Base-by-base conservation (phyloP, 2,113 vertebrate genomes). In the Thymallus thymallus region DNA sequence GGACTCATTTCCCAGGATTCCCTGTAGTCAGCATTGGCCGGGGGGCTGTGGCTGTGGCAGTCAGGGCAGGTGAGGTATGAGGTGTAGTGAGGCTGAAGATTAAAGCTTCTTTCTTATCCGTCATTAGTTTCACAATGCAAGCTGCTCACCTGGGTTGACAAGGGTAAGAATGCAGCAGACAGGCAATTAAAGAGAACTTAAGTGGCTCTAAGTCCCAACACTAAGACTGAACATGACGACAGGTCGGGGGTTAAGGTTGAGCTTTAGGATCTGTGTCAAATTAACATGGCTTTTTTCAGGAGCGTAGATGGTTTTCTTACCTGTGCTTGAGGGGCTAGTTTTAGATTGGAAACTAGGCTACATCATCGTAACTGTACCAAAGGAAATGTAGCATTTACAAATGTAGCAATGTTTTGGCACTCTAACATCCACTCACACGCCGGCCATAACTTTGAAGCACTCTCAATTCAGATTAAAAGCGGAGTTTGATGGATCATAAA, bases 151-250 rank as follows among this genome's bases (percentile, higher is more conserved):
- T 68, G 68, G 41, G 56, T 29, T 30, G 61, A 66, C 64, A 69
- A 56, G 68, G 62, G 56, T 35, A 73, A 77, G 78, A 79, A 80
- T 80, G 75, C 72, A 58, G 67, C 64, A 32, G 82, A 82, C 69
- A 68, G 75, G 55, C 30, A 46, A 84, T 80, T 84, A 82, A 82
- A 69, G 66, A 65, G 79, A 58, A 61, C 72, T 84, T 80, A 73
- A n/a, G n/a, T n/a, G n/a, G n/a, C n/a, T n/a, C n/a, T n/a, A n/a
- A 66, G 61, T 71, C 60, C 46, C 48, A 6, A 20, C 61, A 48
- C 51, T 45, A 58, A 72, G 69, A 77, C 45, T 62, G 5, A 76
- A 66, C 48, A 56, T 41, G 26, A 62, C 24, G 46, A 73, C 61
- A 41, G 32, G 70, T 46, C 46, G 16, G 22, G 64, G 70, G 30